phyloP scores from a whole-genome alignment of 1,140 invertebrate genomes.

The Drosophila ambigua region DNA sequence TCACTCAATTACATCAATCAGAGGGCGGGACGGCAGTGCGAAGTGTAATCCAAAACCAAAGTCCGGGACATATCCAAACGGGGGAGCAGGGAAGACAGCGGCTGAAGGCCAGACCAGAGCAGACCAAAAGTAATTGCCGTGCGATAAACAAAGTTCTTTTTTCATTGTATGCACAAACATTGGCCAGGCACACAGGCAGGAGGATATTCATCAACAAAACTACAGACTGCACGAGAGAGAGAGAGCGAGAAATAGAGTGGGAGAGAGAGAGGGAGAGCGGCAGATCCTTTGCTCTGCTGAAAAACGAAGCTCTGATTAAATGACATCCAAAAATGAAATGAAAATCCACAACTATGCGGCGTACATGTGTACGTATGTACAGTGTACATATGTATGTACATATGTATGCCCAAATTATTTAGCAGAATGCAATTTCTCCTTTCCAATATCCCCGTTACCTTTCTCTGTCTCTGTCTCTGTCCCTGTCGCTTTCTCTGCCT shows the following conservation, averaged over 20 bases:
- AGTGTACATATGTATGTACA: no score
- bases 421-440: conserved; percentile 25
- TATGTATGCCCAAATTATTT: conserved; percentile 37
- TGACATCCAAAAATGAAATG: conserved; percentile 44
- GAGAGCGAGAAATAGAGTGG: background rate
- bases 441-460: background rate
- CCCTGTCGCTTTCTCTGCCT: background rate
- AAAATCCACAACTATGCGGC: no score
- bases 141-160: conserved; percentile 27
- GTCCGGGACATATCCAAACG: conserved; percentile 13
- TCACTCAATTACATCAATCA: conserved; percentile 59
- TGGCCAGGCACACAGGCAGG: no score
- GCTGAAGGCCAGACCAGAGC: background rate
- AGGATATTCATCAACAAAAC: background rate
- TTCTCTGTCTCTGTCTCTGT: background rate
- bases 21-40: background rate
- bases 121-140: conserved; percentile 37
- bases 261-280: background rate
- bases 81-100: conserved; percentile 1
- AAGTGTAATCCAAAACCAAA: conserved; percentile 52
- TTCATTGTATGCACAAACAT: conserved; percentile 7
- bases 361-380: no score
- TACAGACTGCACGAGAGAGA: background rate
- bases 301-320: conserved; percentile 8
- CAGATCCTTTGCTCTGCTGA: no score